phyloP scores from a whole-genome alignment of 2,888 invertebrate species.

The Rhogogaster chlorosoma region DNA sequence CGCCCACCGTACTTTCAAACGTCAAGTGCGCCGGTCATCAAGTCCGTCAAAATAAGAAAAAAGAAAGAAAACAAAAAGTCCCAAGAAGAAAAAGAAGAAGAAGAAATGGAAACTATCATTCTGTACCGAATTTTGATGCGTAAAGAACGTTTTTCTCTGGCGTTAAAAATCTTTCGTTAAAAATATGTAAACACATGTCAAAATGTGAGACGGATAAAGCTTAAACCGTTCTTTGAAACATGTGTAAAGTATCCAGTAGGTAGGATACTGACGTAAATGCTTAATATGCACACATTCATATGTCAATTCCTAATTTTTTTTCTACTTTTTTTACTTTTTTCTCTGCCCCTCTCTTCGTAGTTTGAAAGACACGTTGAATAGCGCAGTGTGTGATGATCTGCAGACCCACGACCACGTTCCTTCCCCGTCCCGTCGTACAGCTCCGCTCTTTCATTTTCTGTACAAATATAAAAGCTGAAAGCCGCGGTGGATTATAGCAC shows the following conservation, averaged over 20 bases:
- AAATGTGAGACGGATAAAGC: background rate
- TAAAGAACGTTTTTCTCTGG: background rate
- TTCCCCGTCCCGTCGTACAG: background rate
- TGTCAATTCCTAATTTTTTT: background rate
- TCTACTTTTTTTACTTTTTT: background rate
- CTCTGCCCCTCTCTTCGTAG: background rate
- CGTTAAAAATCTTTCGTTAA: background rate
- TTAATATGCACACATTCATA: background rate
- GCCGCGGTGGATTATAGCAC: constrained; percentile 22
- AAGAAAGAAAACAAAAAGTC: background rate
- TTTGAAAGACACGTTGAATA: background rate
- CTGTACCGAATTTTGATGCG: background rate
- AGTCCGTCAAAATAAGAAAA: background rate
- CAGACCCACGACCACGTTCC: background rate
- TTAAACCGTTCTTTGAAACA: background rate
- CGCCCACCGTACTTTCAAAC: background rate
- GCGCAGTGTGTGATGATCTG: background rate
- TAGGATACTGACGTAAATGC: background rate
- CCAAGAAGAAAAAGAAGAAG: background rate
- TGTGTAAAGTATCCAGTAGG: background rate
- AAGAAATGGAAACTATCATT: background rate
- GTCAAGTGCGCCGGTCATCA: background rate
- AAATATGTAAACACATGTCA: background rate
- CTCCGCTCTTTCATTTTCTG: background rate
- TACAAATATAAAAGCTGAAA: background rate